Evolutionary conservation across 2,113 vertebrate genomes (phyloP), one percentile per base, ranked within the genome.

Genomic region (Eptesicus fuscus): DNA sequence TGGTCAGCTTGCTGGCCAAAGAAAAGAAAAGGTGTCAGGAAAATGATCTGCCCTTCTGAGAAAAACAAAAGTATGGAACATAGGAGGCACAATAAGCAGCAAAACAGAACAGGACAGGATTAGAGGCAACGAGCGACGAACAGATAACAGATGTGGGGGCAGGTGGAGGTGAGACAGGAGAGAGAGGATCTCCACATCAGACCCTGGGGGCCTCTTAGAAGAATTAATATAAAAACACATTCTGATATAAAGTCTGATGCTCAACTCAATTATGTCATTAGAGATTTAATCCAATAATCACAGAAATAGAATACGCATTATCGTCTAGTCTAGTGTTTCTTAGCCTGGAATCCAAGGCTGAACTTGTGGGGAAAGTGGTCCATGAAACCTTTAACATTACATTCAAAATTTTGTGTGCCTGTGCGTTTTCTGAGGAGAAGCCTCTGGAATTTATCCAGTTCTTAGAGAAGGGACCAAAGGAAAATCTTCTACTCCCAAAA

Each of bases 21-120:
- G 61, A 49, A 91, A 96, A 96, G 30, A 91, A 96, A 77, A 49
- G 22, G 49, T 86, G 35, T 73, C 88, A 71, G n/a, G 59, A 89
- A 94, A 70, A 44, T 17, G 42, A 65, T 51, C 71, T 63, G 49
- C 10, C 17, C 59, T 53, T 35, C 59, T 42, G 47, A 74, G 56
- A 49, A 63, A 93, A 86, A 92, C 28, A 82, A 87, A 95, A 86
- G 9, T 37, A 53, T 2, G 14, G 25, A 16, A 63, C 13, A 14
- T 0, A 51, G 51, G 86, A 37, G 16, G 59, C 30, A 69, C 1
- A 4, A 69, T 40, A 9, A 77, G 22, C 7, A 56, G 56, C 32
- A 78, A 91, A 61, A 69, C 16, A 69, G 76, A 84, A 23, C 7
- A 63, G 32, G 35, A 40, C 6, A 35, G 32, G 59, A 73, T 1